phyloP scores from a whole-genome alignment of 2,888 invertebrate species.

The Chrysolina oricalcia region DNA sequence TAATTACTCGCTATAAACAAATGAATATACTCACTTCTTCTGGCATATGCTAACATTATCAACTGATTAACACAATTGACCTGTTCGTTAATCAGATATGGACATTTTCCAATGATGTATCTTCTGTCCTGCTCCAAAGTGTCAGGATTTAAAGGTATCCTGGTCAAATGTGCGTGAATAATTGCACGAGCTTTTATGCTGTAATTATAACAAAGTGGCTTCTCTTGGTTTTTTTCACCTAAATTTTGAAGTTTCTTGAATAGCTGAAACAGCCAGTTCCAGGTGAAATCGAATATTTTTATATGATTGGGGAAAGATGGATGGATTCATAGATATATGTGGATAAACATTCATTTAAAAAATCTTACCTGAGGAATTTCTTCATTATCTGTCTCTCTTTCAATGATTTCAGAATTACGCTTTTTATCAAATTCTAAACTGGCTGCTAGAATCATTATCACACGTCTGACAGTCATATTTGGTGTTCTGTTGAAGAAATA shows the following conservation, averaged over 20 bases:
- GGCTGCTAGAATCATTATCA: slow-evolving; percentile 96
- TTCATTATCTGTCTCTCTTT: slow-evolving; percentile 93
- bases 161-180: slow-evolving; percentile 95
- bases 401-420: slow-evolving; percentile 94
- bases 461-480: slow-evolving; percentile 94
- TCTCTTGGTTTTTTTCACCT: slow-evolving; percentile 96
- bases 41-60: slow-evolving; percentile 91
- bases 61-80: slow-evolving; percentile 96
- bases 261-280: slow-evolving; percentile 74
- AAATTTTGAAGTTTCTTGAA: slow-evolving; percentile 93
- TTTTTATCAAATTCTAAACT: slow-evolving; percentile 96
- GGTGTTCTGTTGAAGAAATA: slow-evolving; percentile 97
- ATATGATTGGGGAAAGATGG: too few relatives aligned
- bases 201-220: slow-evolving; percentile 93
- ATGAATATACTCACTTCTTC: slow-evolving; percentile 81
- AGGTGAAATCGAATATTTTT: too few relatives aligned
- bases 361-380: slow-evolving; percentile 82
- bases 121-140: slow-evolving; percentile 90
- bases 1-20: too few relatives aligned
- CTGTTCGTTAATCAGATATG: slow-evolving; percentile 97
- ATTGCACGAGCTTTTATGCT: slow-evolving; percentile 95
- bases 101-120: slow-evolving; percentile 90
- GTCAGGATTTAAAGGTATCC: slow-evolving; percentile 83
- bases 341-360: background rate
- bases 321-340: too few relatives aligned